Conservation (phyloP, 2,113 vertebrate genomes). For the Diglossa brunneiventris region DNA sequence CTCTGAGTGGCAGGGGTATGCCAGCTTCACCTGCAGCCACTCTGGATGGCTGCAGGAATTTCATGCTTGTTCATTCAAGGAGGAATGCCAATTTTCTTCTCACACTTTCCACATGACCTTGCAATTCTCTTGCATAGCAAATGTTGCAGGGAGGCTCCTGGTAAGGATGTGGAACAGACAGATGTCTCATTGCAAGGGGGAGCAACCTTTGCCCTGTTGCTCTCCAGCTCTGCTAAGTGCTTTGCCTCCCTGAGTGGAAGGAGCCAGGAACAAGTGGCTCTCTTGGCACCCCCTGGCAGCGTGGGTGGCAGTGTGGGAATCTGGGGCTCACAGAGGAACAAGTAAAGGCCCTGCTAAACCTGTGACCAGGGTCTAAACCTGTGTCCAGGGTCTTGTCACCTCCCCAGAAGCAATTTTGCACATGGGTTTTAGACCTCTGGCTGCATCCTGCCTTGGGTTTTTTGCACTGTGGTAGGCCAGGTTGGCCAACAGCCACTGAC, state of each 20-base stretch:
- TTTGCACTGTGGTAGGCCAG: background rate
- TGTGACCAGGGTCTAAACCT: background rate
- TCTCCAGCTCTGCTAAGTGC: background rate
- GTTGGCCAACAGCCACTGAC: background rate
- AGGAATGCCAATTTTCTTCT: background rate
- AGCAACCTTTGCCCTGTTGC: background rate
- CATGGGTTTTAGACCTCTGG: background rate
- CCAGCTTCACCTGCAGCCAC: background rate
- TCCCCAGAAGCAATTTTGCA: background rate
- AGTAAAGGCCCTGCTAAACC: background rate
- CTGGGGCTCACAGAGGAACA: background rate
- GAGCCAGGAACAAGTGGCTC: background rate
- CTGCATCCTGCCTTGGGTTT: background rate
- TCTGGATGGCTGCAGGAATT: background rate
- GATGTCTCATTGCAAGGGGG: background rate
- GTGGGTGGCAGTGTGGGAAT: background rate
- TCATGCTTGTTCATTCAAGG: background rate
- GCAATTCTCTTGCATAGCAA: background rate
- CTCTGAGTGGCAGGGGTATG: background rate
- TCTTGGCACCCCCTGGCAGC: background rate
- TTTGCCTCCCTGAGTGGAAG: background rate
- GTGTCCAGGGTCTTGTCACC: background rate
- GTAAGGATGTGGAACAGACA: background rate
- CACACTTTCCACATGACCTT: slow-evolving; percentile 66
- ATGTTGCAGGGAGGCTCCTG: background rate